phyloP scores from a whole-genome alignment of 2,797 vertebrate genomes.

The Etheostoma nigrum region DNA sequence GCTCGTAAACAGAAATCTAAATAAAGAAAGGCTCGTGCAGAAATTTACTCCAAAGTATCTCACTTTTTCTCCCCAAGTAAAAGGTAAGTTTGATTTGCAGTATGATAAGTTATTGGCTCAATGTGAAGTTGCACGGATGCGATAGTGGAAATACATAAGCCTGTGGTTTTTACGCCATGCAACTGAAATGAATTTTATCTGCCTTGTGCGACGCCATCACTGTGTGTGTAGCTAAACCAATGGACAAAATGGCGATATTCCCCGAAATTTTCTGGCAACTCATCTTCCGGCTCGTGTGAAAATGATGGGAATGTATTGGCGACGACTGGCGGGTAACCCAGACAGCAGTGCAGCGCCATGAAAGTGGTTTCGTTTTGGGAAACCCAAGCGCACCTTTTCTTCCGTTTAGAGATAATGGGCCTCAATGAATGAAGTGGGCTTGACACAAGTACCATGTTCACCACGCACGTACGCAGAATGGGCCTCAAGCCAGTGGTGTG shows the following conservation, averaged over 20 bases:
- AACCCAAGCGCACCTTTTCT: slow-evolving; percentile 3
- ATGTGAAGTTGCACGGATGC: slow-evolving; percentile 18
- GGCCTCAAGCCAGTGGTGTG: not conserved
- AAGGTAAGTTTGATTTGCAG: slow-evolving; percentile 74
- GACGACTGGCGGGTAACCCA: not conserved
- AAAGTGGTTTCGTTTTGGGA: not conserved
- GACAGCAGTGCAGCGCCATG: accelerated
- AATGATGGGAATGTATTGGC: not conserved
- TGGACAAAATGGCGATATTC: slow-evolving; percentile 88
- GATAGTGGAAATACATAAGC: no score
- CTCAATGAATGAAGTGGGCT: slow-evolving; percentile 74
- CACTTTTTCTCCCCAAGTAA: slow-evolving; percentile 53
- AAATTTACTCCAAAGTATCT: slow-evolving; percentile 67
- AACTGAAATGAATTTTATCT: slow-evolving; percentile 77
- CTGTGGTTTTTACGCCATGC: slow-evolving; percentile 36
- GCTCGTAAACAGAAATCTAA: slow-evolving; percentile 84
- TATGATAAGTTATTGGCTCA: not conserved
- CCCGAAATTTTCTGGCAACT: slow-evolving; percentile 38
- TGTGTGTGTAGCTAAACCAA: slow-evolving; percentile 79
- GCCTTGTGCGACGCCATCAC: slow-evolving; percentile 87
- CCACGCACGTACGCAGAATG: not conserved
- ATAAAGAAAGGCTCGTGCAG: slow-evolving; percentile 87
- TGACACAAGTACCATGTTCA: slow-evolving; percentile 20
- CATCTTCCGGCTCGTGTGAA: not conserved
- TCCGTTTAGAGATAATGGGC: slow-evolving; percentile 23